Evolutionary conservation across 1,140 invertebrate species (phyloP).

Genomic region (Drosophila pruinosa): DNA sequence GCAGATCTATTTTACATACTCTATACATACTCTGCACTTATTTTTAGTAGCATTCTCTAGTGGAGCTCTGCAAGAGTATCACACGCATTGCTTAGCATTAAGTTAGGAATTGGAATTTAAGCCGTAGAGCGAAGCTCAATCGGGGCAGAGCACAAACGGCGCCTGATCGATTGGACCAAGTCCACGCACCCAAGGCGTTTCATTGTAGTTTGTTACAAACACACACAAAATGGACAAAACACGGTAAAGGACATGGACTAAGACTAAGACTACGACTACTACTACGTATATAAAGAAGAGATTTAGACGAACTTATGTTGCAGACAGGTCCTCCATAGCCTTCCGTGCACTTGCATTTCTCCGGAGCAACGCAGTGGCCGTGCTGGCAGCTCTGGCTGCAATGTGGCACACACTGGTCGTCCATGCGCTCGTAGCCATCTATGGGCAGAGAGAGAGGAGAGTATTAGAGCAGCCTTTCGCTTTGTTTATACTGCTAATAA

Average conservation of each 20-base stretch:
- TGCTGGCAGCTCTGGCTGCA: slow-evolving; percentile 92
- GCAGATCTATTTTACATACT: too few species aligned
- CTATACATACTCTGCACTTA: too few species aligned
- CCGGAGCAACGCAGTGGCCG: slow-evolving; percentile 92
- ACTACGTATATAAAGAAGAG: slow-evolving; percentile 21
- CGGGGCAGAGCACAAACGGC: background rate
- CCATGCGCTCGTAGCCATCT: slow-evolving; percentile 88
- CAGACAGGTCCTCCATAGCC: slow-evolving; percentile 95
- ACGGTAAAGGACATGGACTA: background rate
- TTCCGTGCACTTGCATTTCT: slow-evolving; percentile 92
- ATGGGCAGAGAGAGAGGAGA: background rate
- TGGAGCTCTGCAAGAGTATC: slow-evolving; percentile 7
- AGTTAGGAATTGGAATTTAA: background rate
- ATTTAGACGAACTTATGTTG: slow-evolving; percentile 90
- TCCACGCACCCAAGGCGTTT: slow-evolving; percentile 52
- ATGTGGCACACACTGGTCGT: slow-evolving; percentile 89
- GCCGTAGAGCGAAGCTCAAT: background rate
- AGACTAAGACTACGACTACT: too few species aligned
- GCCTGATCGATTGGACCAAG: background rate
- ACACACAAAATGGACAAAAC: slow-evolving; percentile 17
- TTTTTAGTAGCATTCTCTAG: background rate
- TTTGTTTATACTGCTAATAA: background rate
- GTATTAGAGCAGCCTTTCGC: background rate
- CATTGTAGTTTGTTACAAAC: slow-evolving; percentile 38
- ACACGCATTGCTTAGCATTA: background rate